Conservation (phyloP, 2,113 vertebrate species). For the Eidolon helvum region DNA sequence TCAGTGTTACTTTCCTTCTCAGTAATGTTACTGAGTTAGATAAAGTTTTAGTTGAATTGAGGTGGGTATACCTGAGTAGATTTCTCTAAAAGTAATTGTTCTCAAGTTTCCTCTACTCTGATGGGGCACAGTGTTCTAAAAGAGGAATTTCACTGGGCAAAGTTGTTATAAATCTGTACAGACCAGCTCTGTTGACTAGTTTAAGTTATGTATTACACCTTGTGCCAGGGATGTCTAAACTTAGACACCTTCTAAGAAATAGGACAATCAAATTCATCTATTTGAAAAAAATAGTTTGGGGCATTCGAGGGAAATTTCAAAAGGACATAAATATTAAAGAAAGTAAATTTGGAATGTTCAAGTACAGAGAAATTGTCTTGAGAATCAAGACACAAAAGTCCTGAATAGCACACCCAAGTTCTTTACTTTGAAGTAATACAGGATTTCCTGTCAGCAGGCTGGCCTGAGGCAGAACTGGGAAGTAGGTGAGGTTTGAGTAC, state of each 20-base stretch:
- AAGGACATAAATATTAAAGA: conserved; percentile 22
- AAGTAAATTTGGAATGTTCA: conserved; percentile 3
- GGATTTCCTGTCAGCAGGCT: conserved; percentile 29
- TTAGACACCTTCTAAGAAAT: background rate
- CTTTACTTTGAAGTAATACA: background rate
- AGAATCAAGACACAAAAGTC: background rate
- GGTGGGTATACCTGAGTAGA: background rate
- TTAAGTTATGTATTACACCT: background rate
- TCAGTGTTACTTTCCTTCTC: background rate
- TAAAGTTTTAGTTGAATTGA: conserved; percentile 6
- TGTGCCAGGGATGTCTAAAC: background rate
- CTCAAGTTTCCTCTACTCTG: background rate
- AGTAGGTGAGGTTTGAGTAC: background rate
- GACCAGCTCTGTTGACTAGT: background rate
- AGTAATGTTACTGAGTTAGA: background rate
- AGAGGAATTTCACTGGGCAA: background rate
- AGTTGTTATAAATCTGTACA: conserved; percentile 9
- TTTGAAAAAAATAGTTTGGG: conserved; percentile 51
- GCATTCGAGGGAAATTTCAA: background rate
- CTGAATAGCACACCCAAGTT: background rate
- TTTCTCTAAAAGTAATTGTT: conserved; percentile 1
- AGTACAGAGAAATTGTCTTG: conserved; percentile 8
- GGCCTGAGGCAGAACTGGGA: conserved; percentile 6
- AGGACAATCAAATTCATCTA: background rate
- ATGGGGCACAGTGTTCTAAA: background rate